A percentile compares a stretch with the other conserved stretches of the same genome.
phyloP scores from a whole-genome alignment of 2,797 vertebrate genomes.

The Lutjanus campechanus region DNA sequence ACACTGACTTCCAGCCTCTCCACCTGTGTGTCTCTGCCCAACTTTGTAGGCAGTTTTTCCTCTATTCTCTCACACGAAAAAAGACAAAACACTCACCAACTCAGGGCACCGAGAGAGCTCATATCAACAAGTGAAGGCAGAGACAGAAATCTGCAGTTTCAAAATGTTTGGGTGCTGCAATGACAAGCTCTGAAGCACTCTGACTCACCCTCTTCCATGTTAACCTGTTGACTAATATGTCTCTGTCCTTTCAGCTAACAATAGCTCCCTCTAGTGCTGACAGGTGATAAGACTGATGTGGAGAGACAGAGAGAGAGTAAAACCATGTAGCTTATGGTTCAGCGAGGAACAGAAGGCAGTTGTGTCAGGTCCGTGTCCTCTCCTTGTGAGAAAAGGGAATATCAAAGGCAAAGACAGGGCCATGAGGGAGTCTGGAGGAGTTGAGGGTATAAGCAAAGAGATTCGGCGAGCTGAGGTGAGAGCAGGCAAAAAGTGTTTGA shows the following conservation, averaged over 20 bases:
- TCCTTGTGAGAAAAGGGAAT: conserved; percentile 48
- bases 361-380: conserved; percentile 50
- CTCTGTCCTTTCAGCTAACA: conserved; percentile 39
- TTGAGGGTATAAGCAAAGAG: conserved; percentile 48
- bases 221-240: conserved; percentile 17
- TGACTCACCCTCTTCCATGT: conserved; percentile 25
- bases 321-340: conserved; percentile 26
- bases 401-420: conserved; percentile 59
- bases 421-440: conserved; percentile 45
- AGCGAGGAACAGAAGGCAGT: conserved; percentile 32
- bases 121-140: conserved; percentile 19
- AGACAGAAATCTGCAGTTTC: conserved; percentile 16
- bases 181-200: conserved; percentile 27
- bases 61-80: not conserved
- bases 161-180: conserved; percentile 11
- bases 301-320: conserved; percentile 10
- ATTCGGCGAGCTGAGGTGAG: conserved; percentile 63
- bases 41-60: not conserved
- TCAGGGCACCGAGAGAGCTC: not conserved
- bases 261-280: conserved; percentile 74
- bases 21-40: conserved; percentile 5
- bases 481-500: conserved; percentile 46
- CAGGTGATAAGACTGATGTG: conserved; percentile 5
- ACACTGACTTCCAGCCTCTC: not conserved
- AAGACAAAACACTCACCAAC: conserved; percentile 4